Percentiles rank a stretch among this genome's conserved stretches.
Evolutionary conservation across 2,113 vertebrate genomes (phyloP).

Genomic region (Chaetodon trifascialis): DNA sequence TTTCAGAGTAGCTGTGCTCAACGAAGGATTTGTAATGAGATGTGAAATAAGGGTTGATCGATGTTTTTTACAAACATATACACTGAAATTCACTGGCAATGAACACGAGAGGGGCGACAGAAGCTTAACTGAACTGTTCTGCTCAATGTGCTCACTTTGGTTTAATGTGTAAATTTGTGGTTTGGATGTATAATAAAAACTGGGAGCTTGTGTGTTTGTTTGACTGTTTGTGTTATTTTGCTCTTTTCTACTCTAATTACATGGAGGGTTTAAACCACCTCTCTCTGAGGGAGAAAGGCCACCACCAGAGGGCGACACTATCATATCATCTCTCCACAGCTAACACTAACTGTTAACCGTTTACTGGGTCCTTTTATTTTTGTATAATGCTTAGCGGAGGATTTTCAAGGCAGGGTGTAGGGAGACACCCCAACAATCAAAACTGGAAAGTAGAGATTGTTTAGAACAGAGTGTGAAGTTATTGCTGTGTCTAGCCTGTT

Average conservation of each 20-base stretch:
- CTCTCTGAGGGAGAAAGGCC: background rate
- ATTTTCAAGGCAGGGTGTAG: background rate
- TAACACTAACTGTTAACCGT: background rate
- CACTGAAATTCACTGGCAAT: too few relatives aligned
- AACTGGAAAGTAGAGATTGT: background rate
- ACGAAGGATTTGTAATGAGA: too few relatives aligned
- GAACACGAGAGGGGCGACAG: too few relatives aligned
- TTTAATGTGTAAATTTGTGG: background rate
- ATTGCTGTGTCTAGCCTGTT: slow-evolving; percentile 39
- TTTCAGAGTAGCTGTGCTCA: too few relatives aligned
- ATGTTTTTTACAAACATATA: too few relatives aligned
- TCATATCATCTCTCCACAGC: background rate
- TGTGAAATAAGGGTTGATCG: too few relatives aligned
- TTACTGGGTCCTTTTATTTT: background rate
- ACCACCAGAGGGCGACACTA: slow-evolving; percentile 56
- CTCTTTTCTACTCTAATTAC: background rate
- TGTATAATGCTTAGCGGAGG: background rate
- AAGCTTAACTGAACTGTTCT: too few relatives aligned
- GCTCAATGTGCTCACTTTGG: background rate
- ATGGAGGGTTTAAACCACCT: background rate
- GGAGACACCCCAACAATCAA: background rate
- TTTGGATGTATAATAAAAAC: background rate
- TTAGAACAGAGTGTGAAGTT: slow-evolving; percentile 34
- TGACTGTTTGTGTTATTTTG: background rate
- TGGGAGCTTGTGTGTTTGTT: background rate